Evolutionary conservation across 2,888 invertebrate species (phyloP).

Genomic region (Dicycla oo): DNA sequence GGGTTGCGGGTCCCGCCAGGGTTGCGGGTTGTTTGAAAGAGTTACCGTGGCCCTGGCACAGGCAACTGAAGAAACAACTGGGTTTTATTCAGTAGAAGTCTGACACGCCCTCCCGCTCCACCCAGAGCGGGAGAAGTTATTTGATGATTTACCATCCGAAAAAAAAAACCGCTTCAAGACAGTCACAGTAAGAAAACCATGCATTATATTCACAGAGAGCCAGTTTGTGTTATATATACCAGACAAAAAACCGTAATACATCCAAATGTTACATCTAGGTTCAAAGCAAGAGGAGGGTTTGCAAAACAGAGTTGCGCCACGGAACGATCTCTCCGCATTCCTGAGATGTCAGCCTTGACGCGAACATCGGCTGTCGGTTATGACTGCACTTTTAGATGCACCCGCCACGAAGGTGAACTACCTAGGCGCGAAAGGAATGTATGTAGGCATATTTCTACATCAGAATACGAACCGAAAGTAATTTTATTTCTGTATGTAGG

Average conservation of each 20-base stretch:
- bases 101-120: no score
- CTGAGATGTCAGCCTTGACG: slow-evolving; percentile 66
- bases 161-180: no score
- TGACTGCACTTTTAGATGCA: slow-evolving; percentile 64
- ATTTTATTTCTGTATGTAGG: background rate
- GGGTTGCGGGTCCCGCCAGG: no score
- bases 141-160: no score
- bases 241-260: slow-evolving; percentile 30
- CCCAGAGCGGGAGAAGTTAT: no score
- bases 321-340: slow-evolving; percentile 67
- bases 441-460: slow-evolving; percentile 40
- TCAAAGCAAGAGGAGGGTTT: slow-evolving; percentile 60
- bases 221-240: background rate
- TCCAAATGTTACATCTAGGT: slow-evolving; percentile 39
- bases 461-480: slow-evolving; percentile 3
- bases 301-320: slow-evolving; percentile 65
- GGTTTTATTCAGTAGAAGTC: no score
- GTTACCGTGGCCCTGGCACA: no score
- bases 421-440: slow-evolving; percentile 43
- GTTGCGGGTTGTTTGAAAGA: no score
- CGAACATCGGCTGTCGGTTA: slow-evolving; percentile 49
- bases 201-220: background rate
- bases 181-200: no score
- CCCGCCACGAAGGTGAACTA: slow-evolving; percentile 58
- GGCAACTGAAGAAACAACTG: no score